Evolutionary conservation across 2,113 vertebrate genomes (phyloP).

Genomic region (Vombatus ursinus): DNA sequence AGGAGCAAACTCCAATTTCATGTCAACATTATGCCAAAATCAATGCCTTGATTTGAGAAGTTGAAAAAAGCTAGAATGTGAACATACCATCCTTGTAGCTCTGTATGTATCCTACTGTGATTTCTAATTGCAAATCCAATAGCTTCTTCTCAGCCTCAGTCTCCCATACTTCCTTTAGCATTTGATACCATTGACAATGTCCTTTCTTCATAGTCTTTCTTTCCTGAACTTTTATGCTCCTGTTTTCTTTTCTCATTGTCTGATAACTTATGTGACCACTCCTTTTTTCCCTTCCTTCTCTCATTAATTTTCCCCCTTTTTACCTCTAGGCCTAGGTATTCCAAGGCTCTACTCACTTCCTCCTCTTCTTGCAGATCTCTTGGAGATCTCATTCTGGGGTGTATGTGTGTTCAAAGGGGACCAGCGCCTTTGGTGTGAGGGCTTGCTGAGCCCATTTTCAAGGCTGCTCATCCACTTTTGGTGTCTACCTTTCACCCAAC

Average conservation of each 20-base stretch:
- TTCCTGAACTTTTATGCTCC: not conserved
- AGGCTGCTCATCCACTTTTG: not conserved
- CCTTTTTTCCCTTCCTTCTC: not conserved
- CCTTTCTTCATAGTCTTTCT: not conserved
- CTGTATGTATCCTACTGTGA: not conserved
- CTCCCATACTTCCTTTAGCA: not conserved
- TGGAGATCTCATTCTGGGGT: not conserved
- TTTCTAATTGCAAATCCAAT: not conserved
- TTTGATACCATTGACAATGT: not conserved
- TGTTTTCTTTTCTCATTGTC: not conserved
- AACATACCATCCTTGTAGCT: not conserved
- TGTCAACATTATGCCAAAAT: not conserved
- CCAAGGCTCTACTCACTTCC: not conserved
- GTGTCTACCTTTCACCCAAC: not conserved
- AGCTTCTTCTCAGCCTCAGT: not conserved
- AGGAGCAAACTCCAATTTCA: slow-evolving; percentile 26
- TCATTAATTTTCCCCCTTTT: not conserved
- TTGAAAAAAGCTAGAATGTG: not conserved
- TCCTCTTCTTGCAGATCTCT: not conserved
- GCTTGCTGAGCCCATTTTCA: not conserved
- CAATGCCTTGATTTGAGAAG: slow-evolving; percentile 11
- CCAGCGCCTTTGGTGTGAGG: not conserved
- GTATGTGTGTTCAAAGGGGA: not conserved
- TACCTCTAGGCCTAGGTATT: not conserved
- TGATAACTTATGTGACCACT: not conserved